These are phyloP conservation scores for Tipula unca DNA, from an alignment of 2,888 invertebrate species.

Conservation along the genomic window DNA sequence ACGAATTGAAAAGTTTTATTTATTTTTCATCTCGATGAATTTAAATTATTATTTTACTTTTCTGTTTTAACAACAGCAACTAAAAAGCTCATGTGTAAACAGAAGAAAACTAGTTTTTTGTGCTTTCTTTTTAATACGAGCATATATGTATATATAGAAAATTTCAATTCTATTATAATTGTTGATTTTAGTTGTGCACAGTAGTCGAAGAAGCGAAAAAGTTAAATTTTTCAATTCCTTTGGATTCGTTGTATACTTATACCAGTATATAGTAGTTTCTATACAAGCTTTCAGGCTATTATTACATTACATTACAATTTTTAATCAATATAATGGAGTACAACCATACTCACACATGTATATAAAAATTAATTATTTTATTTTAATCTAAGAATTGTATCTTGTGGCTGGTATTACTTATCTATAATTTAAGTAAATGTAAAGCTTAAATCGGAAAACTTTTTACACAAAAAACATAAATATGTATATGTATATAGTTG, in stretches of 20 bases:
- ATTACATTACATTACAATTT: neutral
- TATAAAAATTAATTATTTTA: neutral
- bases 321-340: neutral
- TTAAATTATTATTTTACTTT: neutral
- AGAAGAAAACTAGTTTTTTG: neutral
- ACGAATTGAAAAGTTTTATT: neutral
- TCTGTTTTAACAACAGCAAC: neutral
- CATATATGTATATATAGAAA: no score
- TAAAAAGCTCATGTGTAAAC: neutral
- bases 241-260: neutral
- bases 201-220: neutral
- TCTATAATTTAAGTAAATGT: neutral
- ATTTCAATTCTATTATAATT: neutral
- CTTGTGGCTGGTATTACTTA: neutral
- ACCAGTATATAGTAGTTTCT: neutral
- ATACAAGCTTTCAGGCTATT: neutral
- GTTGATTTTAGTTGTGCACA: neutral
- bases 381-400: neutral
- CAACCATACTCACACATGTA: neutral
- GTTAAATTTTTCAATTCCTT: neutral
- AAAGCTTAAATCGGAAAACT: neutral
- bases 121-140: neutral
- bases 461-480: neutral
- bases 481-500: neutral
- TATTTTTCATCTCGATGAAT: neutral